Conservation (phyloP, 2,113 vertebrate species). For the Platichthys flesus region DNA sequence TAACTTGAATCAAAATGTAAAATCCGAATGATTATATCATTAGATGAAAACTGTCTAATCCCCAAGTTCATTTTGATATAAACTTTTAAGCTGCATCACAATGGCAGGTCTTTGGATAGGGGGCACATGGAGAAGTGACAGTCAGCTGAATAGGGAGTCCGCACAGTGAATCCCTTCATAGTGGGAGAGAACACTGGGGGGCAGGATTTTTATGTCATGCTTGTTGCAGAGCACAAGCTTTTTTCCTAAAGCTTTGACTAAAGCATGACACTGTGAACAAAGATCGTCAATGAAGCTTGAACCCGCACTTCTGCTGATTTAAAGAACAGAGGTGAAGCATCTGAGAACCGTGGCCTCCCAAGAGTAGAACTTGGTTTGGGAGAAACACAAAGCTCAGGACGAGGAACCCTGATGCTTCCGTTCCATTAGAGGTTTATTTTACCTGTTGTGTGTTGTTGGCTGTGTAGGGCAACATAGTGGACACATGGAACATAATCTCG, state of each 20-base stretch:
- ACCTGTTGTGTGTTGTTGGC: slow-evolving; percentile 89
- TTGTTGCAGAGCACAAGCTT: slow-evolving; percentile 34
- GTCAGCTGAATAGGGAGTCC: slow-evolving; percentile 23
- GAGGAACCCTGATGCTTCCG: background rate
- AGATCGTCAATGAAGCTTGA: slow-evolving; percentile 1
- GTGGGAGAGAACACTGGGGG: slow-evolving; percentile 61
- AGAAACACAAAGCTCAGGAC: slow-evolving; percentile 5
- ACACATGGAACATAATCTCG: slow-evolving; percentile 95
- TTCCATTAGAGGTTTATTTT: slow-evolving; percentile 9
- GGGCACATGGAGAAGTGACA: background rate
- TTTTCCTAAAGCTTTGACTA: background rate
- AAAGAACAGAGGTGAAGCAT: background rate
- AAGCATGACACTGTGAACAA: slow-evolving; percentile 9
- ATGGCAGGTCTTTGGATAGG: background rate
- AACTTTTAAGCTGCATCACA: slow-evolving; percentile 33
- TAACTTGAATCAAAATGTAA: background rate
- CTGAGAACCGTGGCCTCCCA: background rate
- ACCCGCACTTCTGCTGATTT: slow-evolving; percentile 17
- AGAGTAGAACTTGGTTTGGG: background rate
- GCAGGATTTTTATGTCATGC: slow-evolving; percentile 63
- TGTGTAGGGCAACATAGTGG: slow-evolving; percentile 91
- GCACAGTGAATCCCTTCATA: slow-evolving; percentile 23
- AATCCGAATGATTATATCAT: background rate
- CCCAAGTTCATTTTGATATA: background rate
- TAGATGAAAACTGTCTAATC: background rate